Percentiles rank a stretch among this genome's conserved stretches.
Evolutionary conservation across 2,888 invertebrate species (phyloP).

Genomic region (Aspidiotus destructor): DNA sequence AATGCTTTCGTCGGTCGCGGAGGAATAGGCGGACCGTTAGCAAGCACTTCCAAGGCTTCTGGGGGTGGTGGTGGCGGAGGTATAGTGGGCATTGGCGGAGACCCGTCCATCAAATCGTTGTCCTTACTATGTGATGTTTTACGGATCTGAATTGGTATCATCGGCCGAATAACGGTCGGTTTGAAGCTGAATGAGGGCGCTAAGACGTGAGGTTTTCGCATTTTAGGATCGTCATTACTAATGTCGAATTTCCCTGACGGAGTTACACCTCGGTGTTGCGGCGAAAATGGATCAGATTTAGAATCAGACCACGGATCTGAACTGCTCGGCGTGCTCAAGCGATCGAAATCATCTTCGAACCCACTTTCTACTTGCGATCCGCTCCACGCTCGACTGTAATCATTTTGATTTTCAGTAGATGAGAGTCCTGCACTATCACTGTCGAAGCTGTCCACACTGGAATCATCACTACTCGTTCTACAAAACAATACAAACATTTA

Average conservation of each 20-base stretch:
- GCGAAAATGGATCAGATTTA: slow-evolving; percentile 49
- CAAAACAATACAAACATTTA: not conserved
- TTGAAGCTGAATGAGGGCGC: slow-evolving; percentile 23
- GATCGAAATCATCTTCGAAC: slow-evolving; percentile 74
- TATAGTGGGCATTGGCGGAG: slow-evolving; percentile 66
- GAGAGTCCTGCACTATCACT: slow-evolving; percentile 56
- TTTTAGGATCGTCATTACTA: slow-evolving; percentile 34
- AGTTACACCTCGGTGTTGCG: slow-evolving; percentile 39
- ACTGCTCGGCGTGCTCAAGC: slow-evolving; percentile 40
- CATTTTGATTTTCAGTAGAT: slow-evolving; percentile 46
- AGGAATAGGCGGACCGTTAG: slow-evolving; percentile 38
- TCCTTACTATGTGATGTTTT: not conserved
- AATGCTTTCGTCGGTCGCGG: slow-evolving; percentile 36
- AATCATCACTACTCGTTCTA: slow-evolving; percentile 61
- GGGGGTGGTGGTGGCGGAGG: slow-evolving; percentile 67
- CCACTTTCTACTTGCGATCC: slow-evolving; percentile 66
- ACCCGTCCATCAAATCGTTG: slow-evolving; percentile 21
- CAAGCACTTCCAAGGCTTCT: slow-evolving; percentile 40
- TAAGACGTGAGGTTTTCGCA: slow-evolving; percentile 9
- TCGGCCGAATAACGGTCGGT: slow-evolving; percentile 27
- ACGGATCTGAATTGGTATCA: slow-evolving; percentile 5
- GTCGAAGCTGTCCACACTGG: slow-evolving; percentile 65
- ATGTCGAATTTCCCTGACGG: slow-evolving; percentile 34
- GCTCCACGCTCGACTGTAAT: slow-evolving; percentile 34
- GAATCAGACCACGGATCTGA: slow-evolving; percentile 35